phyloP scores from a whole-genome alignment of 2,888 invertebrate species.

The Netelia melanura region DNA sequence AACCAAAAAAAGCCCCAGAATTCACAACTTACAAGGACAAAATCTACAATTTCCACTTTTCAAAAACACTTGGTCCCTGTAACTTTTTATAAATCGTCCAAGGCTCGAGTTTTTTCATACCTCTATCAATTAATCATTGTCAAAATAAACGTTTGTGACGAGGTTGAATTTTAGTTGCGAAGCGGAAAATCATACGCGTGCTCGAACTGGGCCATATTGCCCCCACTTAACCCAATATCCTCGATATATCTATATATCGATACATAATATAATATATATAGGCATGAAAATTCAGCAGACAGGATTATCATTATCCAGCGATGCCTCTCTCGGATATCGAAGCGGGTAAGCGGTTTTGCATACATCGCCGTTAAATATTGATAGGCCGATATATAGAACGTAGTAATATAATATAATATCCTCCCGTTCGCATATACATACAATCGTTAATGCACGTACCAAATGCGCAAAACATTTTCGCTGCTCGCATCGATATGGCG shows the following conservation, averaged over 20 bases:
- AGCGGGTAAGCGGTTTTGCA: conserved; percentile 72
- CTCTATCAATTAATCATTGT: no score
- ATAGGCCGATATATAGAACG: conserved; percentile 51
- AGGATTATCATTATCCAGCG: conserved; percentile 50
- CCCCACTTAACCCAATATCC: not conserved
- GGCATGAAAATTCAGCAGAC: not conserved
- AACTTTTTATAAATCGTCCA: no score
- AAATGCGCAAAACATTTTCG: conserved; percentile 21
- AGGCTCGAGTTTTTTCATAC: no score
- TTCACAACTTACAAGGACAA: no score
- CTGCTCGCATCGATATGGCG: not conserved
- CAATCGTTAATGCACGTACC: conserved; percentile 15
- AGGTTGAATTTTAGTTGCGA: no score
- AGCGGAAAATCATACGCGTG: no score
- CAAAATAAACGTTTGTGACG: no score
- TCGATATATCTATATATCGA: not conserved
- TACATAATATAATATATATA: not conserved
- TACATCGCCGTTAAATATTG: conserved; percentile 73
- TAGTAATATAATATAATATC: conserved; percentile 32
- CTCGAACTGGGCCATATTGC: not conserved
- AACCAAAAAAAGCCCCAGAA: no score
- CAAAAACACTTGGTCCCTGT: no score
- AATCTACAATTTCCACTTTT: no score
- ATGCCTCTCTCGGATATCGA: conserved; percentile 62
- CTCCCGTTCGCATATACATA: not conserved